These are phyloP conservation scores for Drosophila murphyi DNA, from an alignment of 1,140 invertebrate species.

Conservation along the genomic window DNA sequence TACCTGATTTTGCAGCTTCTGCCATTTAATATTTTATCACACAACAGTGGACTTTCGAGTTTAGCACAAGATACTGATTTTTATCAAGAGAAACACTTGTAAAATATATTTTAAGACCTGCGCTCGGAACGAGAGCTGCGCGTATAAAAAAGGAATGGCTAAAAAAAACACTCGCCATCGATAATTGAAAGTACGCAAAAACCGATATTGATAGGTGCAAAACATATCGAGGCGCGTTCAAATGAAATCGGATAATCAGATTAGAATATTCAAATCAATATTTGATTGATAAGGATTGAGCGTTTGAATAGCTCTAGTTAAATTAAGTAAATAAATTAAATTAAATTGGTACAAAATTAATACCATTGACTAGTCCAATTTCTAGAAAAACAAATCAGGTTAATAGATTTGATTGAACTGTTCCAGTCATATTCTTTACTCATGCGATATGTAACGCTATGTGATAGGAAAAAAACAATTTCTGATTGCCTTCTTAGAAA, in stretches of 20 bases:
- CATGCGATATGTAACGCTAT: too few species aligned
- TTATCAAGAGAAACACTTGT: slow-evolving; percentile 10
- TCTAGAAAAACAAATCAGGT: too few species aligned
- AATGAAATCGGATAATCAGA: slow-evolving; percentile 9
- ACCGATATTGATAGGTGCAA: slow-evolving; percentile 22
- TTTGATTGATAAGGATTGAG: too few species aligned
- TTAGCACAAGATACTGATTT: slow-evolving; percentile 15
- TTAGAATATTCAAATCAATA: neutral
- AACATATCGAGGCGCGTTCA: neutral
- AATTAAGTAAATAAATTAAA: too few species aligned
- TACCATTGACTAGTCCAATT: too few species aligned
- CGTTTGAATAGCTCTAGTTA: too few species aligned
- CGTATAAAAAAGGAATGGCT: slow-evolving; percentile 29
- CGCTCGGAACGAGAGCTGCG: slow-evolving; percentile 13
- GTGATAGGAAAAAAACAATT: too few species aligned
- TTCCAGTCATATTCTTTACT: too few species aligned
- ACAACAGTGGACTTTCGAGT: neutral
- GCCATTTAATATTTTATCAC: slow-evolving; percentile 42
- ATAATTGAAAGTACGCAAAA: slow-evolving; percentile 13
- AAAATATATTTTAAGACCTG: slow-evolving; percentile 25
- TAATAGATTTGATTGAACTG: too few species aligned
- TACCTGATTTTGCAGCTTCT: slow-evolving; percentile 69
- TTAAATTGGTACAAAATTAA: too few species aligned
- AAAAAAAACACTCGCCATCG: slow-evolving; percentile 30
- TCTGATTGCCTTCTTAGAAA: too few species aligned